Conservation (phyloP, 2,113 vertebrate species). For the Pseudonaja textilis region DNA sequence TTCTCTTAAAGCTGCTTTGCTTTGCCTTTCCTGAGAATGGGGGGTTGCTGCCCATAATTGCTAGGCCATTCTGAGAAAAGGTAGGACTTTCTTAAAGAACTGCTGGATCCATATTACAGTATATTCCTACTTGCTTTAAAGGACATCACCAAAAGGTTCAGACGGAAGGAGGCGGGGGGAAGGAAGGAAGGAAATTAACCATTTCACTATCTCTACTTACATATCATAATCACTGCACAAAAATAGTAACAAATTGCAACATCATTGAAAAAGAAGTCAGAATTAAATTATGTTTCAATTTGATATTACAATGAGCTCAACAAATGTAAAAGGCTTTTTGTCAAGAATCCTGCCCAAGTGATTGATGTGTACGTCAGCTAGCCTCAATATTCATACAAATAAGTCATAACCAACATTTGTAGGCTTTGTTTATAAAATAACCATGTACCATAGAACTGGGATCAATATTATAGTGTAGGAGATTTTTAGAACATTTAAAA, state of each 20-base stretch:
- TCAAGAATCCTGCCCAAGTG: conserved; percentile 16
- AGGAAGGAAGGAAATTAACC: background rate
- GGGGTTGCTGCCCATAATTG: background rate
- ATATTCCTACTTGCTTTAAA: background rate
- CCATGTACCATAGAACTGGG: background rate
- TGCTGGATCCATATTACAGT: background rate
- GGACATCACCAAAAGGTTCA: background rate
- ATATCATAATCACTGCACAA: background rate
- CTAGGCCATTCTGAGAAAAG: background rate
- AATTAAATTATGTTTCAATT: conserved; percentile 29
- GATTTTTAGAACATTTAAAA: background rate
- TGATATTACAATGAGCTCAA: background rate
- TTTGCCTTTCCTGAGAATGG: background rate
- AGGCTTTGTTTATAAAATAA: background rate
- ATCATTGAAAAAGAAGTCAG: conserved; percentile 12
- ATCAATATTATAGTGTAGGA: background rate
- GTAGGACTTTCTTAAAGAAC: background rate
- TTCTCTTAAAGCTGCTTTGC: background rate
- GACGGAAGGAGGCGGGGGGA: background rate
- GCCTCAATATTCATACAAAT: background rate
- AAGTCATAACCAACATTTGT: background rate
- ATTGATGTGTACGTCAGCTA: conserved; percentile 22
- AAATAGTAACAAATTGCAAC: background rate
- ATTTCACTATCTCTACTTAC: background rate
- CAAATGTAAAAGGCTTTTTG: conserved; percentile 14